Conservation (phyloP, 2,113 vertebrate species). For the Centropus unirufus region DNA sequence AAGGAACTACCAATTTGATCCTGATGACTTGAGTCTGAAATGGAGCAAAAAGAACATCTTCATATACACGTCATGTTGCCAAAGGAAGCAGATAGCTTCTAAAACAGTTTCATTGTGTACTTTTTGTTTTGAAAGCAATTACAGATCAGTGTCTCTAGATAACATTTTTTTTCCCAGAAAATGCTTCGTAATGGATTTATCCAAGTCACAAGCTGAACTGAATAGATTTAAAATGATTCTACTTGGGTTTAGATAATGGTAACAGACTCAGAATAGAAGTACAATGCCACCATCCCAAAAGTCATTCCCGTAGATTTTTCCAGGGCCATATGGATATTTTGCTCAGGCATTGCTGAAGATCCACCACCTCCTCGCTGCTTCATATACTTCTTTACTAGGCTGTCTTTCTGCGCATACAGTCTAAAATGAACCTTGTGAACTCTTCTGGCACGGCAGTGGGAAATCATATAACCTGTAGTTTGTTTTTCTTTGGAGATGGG, state of each 20-base stretch:
- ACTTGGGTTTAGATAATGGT: background rate
- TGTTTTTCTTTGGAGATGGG: background rate
- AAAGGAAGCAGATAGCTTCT: background rate
- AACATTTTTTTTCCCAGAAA: background rate
- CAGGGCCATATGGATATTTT: background rate
- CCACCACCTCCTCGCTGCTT: background rate
- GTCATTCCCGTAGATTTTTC: background rate
- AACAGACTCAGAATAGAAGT: background rate
- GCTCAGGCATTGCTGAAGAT: background rate
- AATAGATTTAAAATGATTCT: background rate
- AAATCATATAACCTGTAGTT: rapidly evolving
- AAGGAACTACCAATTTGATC: background rate
- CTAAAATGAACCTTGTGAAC: background rate
- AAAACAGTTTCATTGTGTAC: background rate
- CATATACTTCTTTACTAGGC: background rate
- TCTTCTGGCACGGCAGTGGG: background rate
- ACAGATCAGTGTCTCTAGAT: background rate
- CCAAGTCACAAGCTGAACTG: background rate
- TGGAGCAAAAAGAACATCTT: background rate
- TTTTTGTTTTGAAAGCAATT: background rate
- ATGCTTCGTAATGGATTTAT: background rate
- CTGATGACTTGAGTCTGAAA: background rate
- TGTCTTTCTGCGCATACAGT: background rate
- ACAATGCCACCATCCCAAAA: background rate
- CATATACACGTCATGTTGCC: background rate